Evolutionary conservation across 1,140 invertebrate genomes (phyloP).

Genomic region (Gryllus bimaculatus): DNA sequence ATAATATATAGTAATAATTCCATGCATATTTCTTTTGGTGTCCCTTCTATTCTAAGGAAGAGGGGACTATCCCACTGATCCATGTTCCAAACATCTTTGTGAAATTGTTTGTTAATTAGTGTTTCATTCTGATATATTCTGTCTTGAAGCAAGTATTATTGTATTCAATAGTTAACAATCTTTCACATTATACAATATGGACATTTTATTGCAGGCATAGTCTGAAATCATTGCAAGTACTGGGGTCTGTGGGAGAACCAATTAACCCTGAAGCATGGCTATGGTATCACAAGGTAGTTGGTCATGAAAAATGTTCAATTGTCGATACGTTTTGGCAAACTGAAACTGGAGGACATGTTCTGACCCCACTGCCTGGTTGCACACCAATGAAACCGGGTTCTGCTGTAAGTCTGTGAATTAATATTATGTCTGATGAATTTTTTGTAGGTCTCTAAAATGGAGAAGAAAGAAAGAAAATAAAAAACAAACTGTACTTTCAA

Average conservation of each 20-base stretch:
- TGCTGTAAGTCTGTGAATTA: conserved; percentile 56
- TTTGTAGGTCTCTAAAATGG: too few relatives aligned
- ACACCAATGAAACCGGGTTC: conserved; percentile 95
- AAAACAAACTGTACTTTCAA: too few relatives aligned
- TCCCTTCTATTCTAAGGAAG: too few relatives aligned
- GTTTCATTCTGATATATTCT: background rate
- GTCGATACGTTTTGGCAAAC: conserved; percentile 99
- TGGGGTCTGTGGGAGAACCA: conserved; percentile 94
- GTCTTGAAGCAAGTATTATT: background rate
- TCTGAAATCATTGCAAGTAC: conserved; percentile 58
- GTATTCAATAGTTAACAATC: background rate
- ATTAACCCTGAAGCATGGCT: conserved; percentile 98
- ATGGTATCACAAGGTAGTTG: conserved; percentile 89
- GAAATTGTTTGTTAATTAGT: too few relatives aligned
- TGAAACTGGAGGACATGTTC: conserved; percentile 90
- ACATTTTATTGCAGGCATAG: conserved; percentile 32
- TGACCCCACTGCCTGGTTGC: conserved; percentile 88
- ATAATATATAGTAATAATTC: too few relatives aligned
- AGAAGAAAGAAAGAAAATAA: too few relatives aligned
- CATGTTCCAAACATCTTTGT: too few relatives aligned
- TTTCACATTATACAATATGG: background rate
- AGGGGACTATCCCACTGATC: too few relatives aligned
- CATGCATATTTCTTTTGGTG: too few relatives aligned
- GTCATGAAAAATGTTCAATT: conserved; percentile 73
- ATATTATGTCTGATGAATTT: background rate